Evolutionary conservation across 2,113 vertebrate species (phyloP).

Genomic region (Osmerus mordax): DNA sequence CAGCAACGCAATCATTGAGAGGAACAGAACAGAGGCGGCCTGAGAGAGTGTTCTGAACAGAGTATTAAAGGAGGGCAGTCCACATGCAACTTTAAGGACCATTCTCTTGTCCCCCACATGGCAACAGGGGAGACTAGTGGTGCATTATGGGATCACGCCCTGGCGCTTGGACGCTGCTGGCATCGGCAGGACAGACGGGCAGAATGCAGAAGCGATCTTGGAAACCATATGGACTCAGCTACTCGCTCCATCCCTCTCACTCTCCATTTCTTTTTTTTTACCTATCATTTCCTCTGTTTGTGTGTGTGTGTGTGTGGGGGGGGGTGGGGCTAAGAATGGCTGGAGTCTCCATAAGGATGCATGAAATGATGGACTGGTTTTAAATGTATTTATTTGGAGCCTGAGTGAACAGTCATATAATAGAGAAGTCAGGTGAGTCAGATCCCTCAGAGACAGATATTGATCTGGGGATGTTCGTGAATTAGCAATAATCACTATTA

Average conservation of each 20-base stretch:
- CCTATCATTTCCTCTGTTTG: constrained; percentile 27
- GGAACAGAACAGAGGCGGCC: neutral
- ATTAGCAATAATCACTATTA: constrained; percentile 83
- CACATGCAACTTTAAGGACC: neutral
- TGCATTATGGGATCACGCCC: too few species aligned
- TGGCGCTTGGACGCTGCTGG: too few species aligned
- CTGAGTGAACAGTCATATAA: constrained; percentile 68
- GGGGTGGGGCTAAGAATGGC: constrained; percentile 34
- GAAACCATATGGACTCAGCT: neutral
- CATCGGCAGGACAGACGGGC: neutral
- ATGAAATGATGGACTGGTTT: constrained; percentile 62
- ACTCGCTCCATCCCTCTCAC: constrained; percentile 35
- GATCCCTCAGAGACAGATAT: too few species aligned
- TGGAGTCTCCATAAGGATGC: constrained; percentile 62
- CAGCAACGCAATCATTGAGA: constrained; percentile 15
- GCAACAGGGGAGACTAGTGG: too few species aligned
- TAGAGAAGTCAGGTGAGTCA: too few species aligned
- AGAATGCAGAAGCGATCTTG: constrained; percentile 43
- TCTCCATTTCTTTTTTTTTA: constrained; percentile 29
- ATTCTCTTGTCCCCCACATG: too few species aligned
- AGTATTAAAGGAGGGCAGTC: constrained; percentile 11
- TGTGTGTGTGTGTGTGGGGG: constrained; percentile 7
- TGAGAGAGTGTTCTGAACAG: constrained; percentile 4
- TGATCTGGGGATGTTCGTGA: constrained; percentile 50
- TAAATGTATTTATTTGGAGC: constrained; percentile 79